A percentile compares a stretch with the other conserved stretches of the same genome.
phyloP scores from a whole-genome alignment of 1,140 invertebrate species.

The Papilio machaon region DNA sequence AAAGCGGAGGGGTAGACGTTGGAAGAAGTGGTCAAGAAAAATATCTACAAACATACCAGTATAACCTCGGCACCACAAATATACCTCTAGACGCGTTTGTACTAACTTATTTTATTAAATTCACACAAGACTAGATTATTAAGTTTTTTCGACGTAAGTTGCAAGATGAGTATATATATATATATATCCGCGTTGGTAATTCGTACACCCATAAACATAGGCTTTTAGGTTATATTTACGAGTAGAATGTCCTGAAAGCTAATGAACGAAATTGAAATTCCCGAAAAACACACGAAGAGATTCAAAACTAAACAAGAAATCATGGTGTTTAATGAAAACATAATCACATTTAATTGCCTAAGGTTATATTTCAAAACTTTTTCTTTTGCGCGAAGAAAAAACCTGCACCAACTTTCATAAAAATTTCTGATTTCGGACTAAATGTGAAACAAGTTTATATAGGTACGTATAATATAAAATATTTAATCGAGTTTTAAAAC shows the following conservation, averaged over 20 bases:
- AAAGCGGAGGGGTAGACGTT: background rate
- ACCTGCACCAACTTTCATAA: background rate
- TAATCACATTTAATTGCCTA: background rate
- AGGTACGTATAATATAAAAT: background rate
- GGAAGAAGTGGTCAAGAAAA: constrained; percentile 17
- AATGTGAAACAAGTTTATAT: background rate
- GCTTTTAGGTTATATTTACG: background rate
- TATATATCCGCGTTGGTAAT: background rate
- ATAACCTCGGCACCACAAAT: background rate
- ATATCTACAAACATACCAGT: constrained; percentile 4
- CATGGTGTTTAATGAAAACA: background rate
- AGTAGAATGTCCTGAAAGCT: background rate
- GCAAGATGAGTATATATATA: background rate
- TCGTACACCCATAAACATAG: background rate
- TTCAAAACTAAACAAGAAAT: background rate
- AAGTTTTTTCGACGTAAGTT: background rate
- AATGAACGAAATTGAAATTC: background rate
- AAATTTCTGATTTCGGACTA: background rate
- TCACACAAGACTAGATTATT: background rate
- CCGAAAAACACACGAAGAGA: background rate
- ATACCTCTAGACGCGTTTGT: background rate
- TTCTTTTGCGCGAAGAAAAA: background rate
- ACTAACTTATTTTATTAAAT: background rate
- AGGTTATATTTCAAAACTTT: background rate
- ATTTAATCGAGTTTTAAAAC: background rate